Evolutionary conservation across 2,113 vertebrate species (phyloP), one percentile per base, ranked within the genome.

Genomic region (Bagarius yarrelli): DNA sequence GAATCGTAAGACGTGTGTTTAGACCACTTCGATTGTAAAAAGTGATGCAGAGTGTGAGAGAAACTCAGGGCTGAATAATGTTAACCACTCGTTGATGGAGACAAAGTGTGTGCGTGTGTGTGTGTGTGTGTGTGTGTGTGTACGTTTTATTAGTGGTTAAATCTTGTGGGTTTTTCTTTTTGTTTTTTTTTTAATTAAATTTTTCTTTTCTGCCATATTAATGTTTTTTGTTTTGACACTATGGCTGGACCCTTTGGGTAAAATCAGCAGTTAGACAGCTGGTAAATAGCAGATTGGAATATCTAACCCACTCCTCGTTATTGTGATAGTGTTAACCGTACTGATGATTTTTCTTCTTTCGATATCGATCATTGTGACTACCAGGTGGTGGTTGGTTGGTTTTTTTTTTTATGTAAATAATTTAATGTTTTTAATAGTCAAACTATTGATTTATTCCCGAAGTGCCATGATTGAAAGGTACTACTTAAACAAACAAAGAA

Each of bases 11-110:
- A 9, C 8, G 19, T 60, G 53, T 56, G 30, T n/a, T 75, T 57
- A 75, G 55, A 57, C 55, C 72, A 75, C 23, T 57, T 16, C 16
- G 25, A 59, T 55, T 76, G 56, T 57, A 57, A 27, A 55, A 57
- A 23, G 53, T n/a, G 27, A 56, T 15, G 30, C 72, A n/a, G 21
- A 56, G 72, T 36, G 72, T 8, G 30, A 21, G 50, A 72, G 25
- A 32, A 16, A 76, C 73, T 76, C 73, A 76, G 73, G 73, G 73
- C 55, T 76, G 55, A 76, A 76, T 76, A 44, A 40, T 59, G 30
- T 76, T 76, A 59, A 76, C 73, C 73, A 76, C 73, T 76, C 36
- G 53, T 75, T 53, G 13, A n/a, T 74, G 72, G 30, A 27, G 67
- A 71, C 40, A 3, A 11, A 71, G 27, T 30, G 69, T 50, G 23